phyloP scores from a whole-genome alignment of 2,888 invertebrate genomes.

The Smittia aterrima region DNA sequence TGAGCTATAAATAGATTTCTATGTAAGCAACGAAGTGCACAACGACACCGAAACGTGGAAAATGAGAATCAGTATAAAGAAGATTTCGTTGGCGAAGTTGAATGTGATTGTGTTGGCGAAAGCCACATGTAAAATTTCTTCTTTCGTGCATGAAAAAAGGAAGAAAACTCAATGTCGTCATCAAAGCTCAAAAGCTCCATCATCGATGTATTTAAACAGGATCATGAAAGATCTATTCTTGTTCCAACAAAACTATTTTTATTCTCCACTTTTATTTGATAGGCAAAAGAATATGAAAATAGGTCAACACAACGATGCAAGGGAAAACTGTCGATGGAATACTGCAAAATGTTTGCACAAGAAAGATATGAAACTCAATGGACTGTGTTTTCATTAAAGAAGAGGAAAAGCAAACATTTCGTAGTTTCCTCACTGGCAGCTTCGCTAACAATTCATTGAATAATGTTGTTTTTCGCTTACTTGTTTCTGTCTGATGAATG shows the following conservation, averaged over 20 bases:
- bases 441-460: no score
- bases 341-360: not conserved
- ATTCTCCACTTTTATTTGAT: not conserved
- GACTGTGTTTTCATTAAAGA: not conserved
- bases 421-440: no score
- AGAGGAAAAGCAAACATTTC: no score
- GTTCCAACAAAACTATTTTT: not conserved
- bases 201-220: not conserved
- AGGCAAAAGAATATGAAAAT: not conserved
- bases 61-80: not conserved
- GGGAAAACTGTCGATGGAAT: not conserved
- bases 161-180: conserved; percentile 34
- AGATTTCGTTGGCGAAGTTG: not conserved
- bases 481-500: not conserved
- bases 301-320: not conserved
- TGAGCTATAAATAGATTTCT: conserved; percentile 39
- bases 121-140: not conserved
- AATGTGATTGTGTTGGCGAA: not conserved
- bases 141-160: not conserved
- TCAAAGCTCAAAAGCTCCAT: no score
- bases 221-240: not conserved
- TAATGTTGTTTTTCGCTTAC: no score
- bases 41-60: not conserved
- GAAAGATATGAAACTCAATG: not conserved
- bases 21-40: conserved; percentile 32